A percentile compares a stretch with the other conserved stretches of the same genome.
Evolutionary conservation across 1,140 invertebrate species (phyloP).

Genomic region (Globodera rostochiensis): DNA sequence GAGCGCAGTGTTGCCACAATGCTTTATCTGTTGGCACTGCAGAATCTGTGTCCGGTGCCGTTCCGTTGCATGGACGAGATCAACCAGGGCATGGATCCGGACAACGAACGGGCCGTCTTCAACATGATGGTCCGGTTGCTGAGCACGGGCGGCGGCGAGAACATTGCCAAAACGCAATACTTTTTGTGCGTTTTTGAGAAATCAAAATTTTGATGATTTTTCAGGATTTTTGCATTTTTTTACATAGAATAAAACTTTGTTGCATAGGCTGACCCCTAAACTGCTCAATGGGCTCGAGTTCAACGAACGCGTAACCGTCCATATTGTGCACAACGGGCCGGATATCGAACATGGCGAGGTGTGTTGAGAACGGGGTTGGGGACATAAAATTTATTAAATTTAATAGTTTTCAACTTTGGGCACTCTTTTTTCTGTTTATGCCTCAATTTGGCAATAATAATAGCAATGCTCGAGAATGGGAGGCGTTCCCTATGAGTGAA

Average conservation of each 20-base stretch:
- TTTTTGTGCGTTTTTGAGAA: conserved; percentile 53
- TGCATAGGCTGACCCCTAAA: conserved; percentile 57
- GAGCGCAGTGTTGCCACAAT: conserved; percentile 61
- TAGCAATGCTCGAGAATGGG: no score
- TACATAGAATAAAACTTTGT: conserved; percentile 1
- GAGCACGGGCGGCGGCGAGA: background rate
- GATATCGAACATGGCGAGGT: conserved; percentile 31
- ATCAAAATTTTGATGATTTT: background rate
- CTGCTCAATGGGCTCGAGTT: conserved; percentile 54
- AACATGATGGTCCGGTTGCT: conserved; percentile 59
- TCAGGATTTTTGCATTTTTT: background rate
- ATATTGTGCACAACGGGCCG: conserved; percentile 48
- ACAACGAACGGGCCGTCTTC: conserved; percentile 58
- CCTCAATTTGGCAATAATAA: no score
- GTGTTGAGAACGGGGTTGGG: background rate
- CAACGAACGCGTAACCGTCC: conserved; percentile 42
- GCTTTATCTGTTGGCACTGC: conserved; percentile 61
- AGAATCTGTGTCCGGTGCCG: conserved; percentile 60
- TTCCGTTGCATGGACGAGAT: conserved; percentile 64
- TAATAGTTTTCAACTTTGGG: no score
- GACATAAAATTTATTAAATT: no score
- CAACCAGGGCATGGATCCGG: conserved; percentile 63
- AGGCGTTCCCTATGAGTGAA: no score
- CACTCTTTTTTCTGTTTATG: no score
- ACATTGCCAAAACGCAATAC: conserved; percentile 59